Conservation (phyloP, 2,797 vertebrate species). For the Rousettus madagascariensis region DNA sequence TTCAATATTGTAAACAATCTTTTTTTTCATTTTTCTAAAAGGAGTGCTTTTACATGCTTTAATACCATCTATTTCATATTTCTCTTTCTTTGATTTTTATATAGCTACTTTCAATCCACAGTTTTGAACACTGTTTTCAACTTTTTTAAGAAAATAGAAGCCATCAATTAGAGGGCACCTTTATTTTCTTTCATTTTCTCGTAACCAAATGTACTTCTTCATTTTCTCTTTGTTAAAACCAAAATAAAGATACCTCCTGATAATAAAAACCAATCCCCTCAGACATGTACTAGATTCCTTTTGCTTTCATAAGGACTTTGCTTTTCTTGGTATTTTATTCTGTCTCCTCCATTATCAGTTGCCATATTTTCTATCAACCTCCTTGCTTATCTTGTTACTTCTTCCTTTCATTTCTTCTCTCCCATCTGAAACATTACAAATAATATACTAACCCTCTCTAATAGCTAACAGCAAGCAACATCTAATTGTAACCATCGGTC, state of each 20-base stretch:
- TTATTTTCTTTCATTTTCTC: constrained; percentile 26
- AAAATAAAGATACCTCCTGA: background rate
- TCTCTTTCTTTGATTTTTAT: background rate
- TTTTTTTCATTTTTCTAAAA: background rate
- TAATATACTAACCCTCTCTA: background rate
- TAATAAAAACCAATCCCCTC: background rate
- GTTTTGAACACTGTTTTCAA: background rate
- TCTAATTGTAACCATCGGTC: background rate
- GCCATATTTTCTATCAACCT: background rate
- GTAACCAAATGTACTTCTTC: background rate
- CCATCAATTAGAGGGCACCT: background rate
- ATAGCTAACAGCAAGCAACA: background rate
- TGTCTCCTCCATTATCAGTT: background rate
- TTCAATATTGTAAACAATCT: background rate
- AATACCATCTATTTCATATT: background rate
- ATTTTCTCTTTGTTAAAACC: background rate
- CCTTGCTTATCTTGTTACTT: background rate
- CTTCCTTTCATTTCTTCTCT: background rate
- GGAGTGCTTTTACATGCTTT: background rate
- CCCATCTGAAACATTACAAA: background rate
- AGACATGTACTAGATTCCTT: background rate
- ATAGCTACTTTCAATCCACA: background rate
- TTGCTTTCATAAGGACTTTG: background rate
- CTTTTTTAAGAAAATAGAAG: background rate
- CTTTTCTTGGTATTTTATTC: background rate